Base-by-base conservation (phyloP, 2,113 vertebrate species). In the Cygnus buccinator region DNA sequence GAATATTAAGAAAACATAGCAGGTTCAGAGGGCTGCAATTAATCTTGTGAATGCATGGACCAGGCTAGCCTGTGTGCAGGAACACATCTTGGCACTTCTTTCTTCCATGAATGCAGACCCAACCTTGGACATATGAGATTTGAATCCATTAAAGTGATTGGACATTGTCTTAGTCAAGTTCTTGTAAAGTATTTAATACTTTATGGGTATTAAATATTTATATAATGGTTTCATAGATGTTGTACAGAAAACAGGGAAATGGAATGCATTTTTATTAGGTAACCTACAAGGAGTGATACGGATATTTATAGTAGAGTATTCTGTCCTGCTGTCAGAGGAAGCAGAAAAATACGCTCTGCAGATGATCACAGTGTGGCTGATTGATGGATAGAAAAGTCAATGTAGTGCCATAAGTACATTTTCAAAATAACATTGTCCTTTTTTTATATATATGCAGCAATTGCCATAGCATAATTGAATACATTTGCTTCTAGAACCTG, bases 11-110 rank as follows among this genome's bases (percentile, higher is more conserved):
- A 95, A 97, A 97, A 97, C 71, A 93, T 50, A 95, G 87, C 83
- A 90, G 84, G 93, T 96, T 97, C 92, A 97, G 90, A 97, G 94
- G 95, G 96, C 93, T 97, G 84, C 92, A 98, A 98, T 97, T 98
- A 97, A 97, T 98, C 95, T 97, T 98, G 94, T 97, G 97, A 97
- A 85, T 3, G 13, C 71, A 91, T 57, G 75, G 68, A 50, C 39
- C 79, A 83, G 57, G 48, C 59, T 67, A 96, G 92, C 73, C 67
- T 68, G 20, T 87, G 39, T 46, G 50, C 71, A 93, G 41, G 84
- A 97, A 67, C 23, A 48, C 80, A 79, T 89, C 76, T 81, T 91
- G 84, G 84, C 3, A 19, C 10, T 57, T 84, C 79, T 82, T 12
- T 84, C 28, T 82, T 87, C 29, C 88, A 18, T 66, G 39, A 93